Conservation (phyloP, 2,113 vertebrate species). For the Anseranas semipalmata region DNA sequence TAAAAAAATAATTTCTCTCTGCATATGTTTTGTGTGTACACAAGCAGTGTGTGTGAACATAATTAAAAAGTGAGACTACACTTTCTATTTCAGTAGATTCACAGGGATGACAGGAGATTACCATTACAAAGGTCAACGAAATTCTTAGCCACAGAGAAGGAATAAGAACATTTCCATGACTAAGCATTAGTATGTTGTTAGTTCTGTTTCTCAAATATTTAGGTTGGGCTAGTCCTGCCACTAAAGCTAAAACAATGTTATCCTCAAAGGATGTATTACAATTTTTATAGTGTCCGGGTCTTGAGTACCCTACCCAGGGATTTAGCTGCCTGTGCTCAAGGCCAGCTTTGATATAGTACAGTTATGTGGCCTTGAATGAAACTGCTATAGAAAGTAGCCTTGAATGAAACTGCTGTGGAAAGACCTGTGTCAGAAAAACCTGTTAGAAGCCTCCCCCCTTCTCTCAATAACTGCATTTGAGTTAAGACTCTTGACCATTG, state of each 20-base stretch:
- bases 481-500: neutral
- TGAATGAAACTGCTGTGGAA: neutral
- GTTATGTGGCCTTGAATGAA: neutral
- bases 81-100: neutral
- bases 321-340: neutral
- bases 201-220: neutral
- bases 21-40: neutral
- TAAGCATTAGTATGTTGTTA: neutral
- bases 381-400: neutral
- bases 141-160: neutral
- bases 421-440: too few relatives aligned
- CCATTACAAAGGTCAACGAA: neutral
- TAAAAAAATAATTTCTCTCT: neutral
- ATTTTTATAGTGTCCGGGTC: neutral
- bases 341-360: neutral
- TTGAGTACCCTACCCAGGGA: too few relatives aligned
- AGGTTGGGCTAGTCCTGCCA: neutral
- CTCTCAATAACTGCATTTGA: neutral
- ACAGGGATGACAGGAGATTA: neutral
- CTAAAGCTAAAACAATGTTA: neutral
- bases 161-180: neutral
- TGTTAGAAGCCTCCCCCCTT: neutral
- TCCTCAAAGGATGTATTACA: neutral
- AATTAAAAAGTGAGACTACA: conserved; percentile 1
- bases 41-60: neutral